Conservation (phyloP, 2,888 invertebrate genomes). For the Busseola fusca region DNA sequence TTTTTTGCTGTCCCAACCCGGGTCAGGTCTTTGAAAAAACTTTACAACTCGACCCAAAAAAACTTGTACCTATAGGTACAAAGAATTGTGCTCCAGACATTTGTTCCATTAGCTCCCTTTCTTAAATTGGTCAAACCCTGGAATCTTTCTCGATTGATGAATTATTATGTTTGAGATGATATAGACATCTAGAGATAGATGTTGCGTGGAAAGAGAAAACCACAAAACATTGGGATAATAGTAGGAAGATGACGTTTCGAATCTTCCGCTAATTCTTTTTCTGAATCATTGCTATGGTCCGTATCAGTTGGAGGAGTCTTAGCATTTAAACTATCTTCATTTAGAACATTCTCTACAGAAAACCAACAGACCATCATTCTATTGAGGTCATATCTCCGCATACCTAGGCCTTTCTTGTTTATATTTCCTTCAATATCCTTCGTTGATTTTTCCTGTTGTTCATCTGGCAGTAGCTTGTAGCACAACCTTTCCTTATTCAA, state of each 20-base stretch:
- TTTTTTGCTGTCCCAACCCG: constrained; percentile 20
- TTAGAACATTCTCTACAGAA: neutral
- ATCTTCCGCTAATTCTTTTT: neutral
- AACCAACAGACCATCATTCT: neutral
- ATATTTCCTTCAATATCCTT: constrained; percentile 28
- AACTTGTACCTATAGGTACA: too few relatives aligned
- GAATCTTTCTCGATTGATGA: neutral
- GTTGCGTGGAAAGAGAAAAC: neutral
- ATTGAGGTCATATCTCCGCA: constrained; percentile 13
- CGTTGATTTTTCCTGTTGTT: constrained; percentile 31
- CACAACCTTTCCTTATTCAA: neutral
- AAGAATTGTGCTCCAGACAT: neutral
- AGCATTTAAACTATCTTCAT: neutral
- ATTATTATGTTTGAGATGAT: neutral
- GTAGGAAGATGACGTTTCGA: neutral
- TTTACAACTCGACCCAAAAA: constrained; percentile 2
- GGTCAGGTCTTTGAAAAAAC: constrained; percentile 13
- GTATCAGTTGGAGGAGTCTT: neutral
- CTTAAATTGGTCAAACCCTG: neutral
- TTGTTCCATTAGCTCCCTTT: neutral
- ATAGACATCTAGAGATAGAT: too few relatives aligned
- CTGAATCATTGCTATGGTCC: neutral
- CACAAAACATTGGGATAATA: neutral
- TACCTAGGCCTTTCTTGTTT: constrained; percentile 8
- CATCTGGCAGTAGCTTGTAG: neutral